Percentiles rank a stretch among this genome's conserved stretches.
Evolutionary conservation across 2,797 vertebrate genomes (phyloP).

Genomic region (Sebastes steindachneri): DNA sequence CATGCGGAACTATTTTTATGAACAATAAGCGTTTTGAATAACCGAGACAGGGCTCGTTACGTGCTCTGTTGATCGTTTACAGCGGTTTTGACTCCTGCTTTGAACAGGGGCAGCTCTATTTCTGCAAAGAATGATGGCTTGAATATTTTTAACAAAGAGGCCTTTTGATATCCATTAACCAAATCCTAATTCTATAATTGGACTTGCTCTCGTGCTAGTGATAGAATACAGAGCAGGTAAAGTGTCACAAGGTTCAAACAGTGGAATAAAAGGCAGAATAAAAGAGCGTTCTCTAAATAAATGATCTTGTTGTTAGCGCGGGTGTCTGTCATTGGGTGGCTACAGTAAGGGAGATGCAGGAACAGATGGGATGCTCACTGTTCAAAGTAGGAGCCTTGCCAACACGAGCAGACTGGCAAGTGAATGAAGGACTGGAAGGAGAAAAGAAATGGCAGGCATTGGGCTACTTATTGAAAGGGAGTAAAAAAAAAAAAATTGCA

Average conservation of each 20-base stretch:
- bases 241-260: slow-evolving; percentile 18
- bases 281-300: slow-evolving; percentile 18
- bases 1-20: slow-evolving; percentile 1
- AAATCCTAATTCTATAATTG: slow-evolving; percentile 52
- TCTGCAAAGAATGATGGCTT: slow-evolving; percentile 22
- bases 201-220: slow-evolving; percentile 26
- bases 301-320: slow-evolving; percentile 29
- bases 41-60: slow-evolving; percentile 22
- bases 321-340: slow-evolving; percentile 35
- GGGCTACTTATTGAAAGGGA: not conserved
- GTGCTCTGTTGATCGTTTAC: slow-evolving; percentile 33
- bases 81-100: slow-evolving; percentile 37
- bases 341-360: slow-evolving; percentile 27
- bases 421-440: slow-evolving; percentile 29
- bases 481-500: not conserved
- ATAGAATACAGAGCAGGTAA: slow-evolving; percentile 37
- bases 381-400: slow-evolving; percentile 42
- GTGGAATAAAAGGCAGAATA: not conserved
- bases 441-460: not conserved
- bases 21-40: slow-evolving; percentile 43
- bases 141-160: slow-evolving; percentile 52
- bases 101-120: slow-evolving; percentile 18
- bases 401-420: slow-evolving; percentile 52
- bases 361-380: slow-evolving; percentile 68
- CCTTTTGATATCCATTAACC: slow-evolving; percentile 56